Percentiles rank a stretch among this genome's conserved stretches.
phyloP scores from a whole-genome alignment of 2,113 vertebrate genomes.

The Mastomys natalensis region DNA sequence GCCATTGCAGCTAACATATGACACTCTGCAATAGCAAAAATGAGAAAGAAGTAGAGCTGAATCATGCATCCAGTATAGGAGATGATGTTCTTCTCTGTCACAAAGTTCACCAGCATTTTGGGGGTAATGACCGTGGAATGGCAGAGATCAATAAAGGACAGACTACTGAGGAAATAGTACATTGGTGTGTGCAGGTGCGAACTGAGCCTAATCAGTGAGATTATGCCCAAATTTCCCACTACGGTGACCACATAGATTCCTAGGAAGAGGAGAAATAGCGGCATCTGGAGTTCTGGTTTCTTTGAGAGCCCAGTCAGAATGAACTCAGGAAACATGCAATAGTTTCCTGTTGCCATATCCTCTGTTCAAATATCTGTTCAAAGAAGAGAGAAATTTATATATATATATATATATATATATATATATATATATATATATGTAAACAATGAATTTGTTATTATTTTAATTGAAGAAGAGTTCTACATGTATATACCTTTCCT shows the following conservation, averaged over 20 bases:
- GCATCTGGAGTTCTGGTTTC: background rate
- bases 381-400: background rate
- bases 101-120: background rate
- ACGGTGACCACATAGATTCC: background rate
- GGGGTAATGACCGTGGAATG: conserved; percentile 13
- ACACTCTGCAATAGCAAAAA: conserved; percentile 52
- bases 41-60: conserved; percentile 22
- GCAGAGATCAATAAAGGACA: conserved; percentile 26
- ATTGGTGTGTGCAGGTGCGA: conserved; percentile 15
- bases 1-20: conserved; percentile 61
- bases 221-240: conserved; percentile 10
- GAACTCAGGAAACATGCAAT: background rate
- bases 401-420: too few relatives aligned
- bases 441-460: background rate
- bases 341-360: background rate
- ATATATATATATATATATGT: too few relatives aligned
- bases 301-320: background rate
- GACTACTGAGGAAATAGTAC: conserved; percentile 23
- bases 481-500: background rate
- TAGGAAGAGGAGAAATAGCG: background rate
- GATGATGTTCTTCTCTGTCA: background rate
- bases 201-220: background rate
- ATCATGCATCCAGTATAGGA: conserved; percentile 46
- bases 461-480: background rate
- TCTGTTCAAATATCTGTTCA: background rate